These are phyloP conservation scores for Phthorimaea operculella DNA, from an alignment of 1,140 invertebrate species.

Conservation along the genomic window DNA sequence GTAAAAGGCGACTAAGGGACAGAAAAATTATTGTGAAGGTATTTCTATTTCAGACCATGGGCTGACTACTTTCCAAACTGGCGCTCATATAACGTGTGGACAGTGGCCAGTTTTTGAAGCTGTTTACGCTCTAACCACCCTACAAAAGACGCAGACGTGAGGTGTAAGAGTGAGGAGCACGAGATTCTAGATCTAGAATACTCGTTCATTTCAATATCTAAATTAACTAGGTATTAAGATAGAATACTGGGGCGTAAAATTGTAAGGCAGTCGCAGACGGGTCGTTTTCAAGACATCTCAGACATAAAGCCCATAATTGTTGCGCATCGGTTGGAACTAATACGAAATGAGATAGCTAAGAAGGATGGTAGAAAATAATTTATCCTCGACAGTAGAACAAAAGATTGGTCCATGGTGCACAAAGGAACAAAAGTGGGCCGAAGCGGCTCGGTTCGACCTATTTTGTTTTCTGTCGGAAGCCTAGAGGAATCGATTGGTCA, in stretches of 20 bases:
- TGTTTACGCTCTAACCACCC: no score
- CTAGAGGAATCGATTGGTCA: constrained; percentile 51
- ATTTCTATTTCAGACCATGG: no score
- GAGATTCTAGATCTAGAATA: no score
- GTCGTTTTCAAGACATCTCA: constrained; percentile 61
- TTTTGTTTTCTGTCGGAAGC: constrained; percentile 57
- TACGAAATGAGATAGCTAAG: constrained; percentile 58
- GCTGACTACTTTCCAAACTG: no score
- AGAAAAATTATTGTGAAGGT: no score
- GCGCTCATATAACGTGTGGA: no score
- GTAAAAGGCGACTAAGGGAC: no score
- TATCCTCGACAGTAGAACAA: constrained; percentile 49
- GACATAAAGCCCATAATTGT: constrained; percentile 63
- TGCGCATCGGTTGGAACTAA: constrained; percentile 64
- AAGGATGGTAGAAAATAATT: constrained; percentile 55
- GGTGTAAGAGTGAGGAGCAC: no score
- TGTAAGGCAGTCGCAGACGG: constrained; percentile 40
- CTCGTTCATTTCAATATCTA: no score
- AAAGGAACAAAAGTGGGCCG: constrained; percentile 56
- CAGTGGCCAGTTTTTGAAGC: no score
- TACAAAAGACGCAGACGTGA: no score
- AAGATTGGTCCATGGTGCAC: constrained; percentile 46
- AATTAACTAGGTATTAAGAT: constrained; percentile 39
- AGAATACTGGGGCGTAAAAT: constrained; percentile 57
- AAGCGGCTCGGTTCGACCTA: constrained; percentile 21